phyloP scores from a whole-genome alignment of 1,140 invertebrate species.

The Tetragnatha versicolor region DNA sequence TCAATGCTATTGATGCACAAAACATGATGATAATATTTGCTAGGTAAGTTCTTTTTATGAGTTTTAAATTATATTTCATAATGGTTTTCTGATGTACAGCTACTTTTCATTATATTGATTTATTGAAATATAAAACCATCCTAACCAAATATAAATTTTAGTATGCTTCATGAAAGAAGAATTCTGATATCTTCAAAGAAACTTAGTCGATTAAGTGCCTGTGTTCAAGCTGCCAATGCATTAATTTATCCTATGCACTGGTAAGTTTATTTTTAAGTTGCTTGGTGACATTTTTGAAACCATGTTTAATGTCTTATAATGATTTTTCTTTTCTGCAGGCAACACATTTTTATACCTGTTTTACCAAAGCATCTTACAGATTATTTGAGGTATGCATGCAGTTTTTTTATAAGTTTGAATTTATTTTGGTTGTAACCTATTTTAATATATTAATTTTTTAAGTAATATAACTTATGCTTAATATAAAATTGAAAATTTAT shows the following conservation, averaged over 20 bases:
- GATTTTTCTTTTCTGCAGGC: conserved; percentile 67
- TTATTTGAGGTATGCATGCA: conserved; percentile 72
- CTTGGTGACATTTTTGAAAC: background rate
- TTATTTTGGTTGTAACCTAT: too few relatives aligned
- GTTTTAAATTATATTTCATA: background rate
- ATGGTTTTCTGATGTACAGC: background rate
- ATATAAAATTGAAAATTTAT: too few relatives aligned
- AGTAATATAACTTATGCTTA: too few relatives aligned
- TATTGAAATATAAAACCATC: background rate
- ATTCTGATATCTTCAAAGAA: conserved; percentile 89
- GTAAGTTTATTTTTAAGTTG: conserved; percentile 58
- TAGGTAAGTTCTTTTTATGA: conserved; percentile 59
- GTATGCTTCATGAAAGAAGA: conserved; percentile 89
- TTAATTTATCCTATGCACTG: conserved; percentile 96
- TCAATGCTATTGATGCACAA: conserved; percentile 86
- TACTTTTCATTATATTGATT: background rate
- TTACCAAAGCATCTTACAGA: conserved; percentile 86
- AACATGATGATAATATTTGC: conserved; percentile 96
- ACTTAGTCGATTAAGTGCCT: conserved; percentile 85
- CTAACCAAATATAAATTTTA: conserved; percentile 61
- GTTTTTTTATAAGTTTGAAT: background rate
- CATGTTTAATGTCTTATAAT: background rate
- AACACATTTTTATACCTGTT: conserved; percentile 96
- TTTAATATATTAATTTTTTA: too few relatives aligned
- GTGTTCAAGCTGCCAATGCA: conserved; percentile 91